Evolutionary conservation across 2,888 invertebrate species (phyloP), one percentile per base, ranked within the genome.

Genomic region (Notodonta dromedarius): DNA sequence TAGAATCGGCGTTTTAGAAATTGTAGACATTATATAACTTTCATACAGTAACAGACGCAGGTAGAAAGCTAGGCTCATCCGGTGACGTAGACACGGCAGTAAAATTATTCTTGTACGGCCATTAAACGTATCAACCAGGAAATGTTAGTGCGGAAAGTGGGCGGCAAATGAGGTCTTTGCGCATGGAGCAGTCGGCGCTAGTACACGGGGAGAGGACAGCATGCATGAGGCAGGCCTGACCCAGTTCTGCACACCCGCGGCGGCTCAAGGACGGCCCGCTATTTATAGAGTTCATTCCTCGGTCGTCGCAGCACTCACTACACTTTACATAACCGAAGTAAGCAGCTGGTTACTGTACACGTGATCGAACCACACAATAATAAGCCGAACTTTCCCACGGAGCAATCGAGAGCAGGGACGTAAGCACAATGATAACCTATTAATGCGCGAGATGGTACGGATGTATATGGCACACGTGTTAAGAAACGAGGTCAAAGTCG

Each of bases 191-290:
- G 69, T 57, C 62, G 66, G 69, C 60, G 48, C 58, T 65, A 70
- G 68, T 72, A 79, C 69, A 82, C 78, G 84, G 77, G 83, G 74
- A 74, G 77, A 73, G 77, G 76, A 77, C 78, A 78, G 56, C 76
- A 75, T 83, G 79, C 80, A 83, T 84, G 84, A 85, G 83, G 86
- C 83, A 86, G 83, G 83, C 78, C 79, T 93, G 93, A 92, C 93
- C 93, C 84, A 93, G 90, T 90, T 93, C 84, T 87, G 87, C 83
- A 80, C 79, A 90, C 85, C 87, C 84, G 87, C 87, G 80, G 69
- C 84, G 83, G 86, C 93, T 91, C 93, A 93, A 93, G 93, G 93
- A 92, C 93, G 88, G 87, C 84, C 87, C 87, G 91, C 90, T 92
- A 93, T 93, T 92, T 89, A 91, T 92, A 93, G 87, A 88, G 87